These are phyloP conservation scores for Luperina nickerlii DNA, from an alignment of 2,888 invertebrate species.

Conservation along the genomic window DNA sequence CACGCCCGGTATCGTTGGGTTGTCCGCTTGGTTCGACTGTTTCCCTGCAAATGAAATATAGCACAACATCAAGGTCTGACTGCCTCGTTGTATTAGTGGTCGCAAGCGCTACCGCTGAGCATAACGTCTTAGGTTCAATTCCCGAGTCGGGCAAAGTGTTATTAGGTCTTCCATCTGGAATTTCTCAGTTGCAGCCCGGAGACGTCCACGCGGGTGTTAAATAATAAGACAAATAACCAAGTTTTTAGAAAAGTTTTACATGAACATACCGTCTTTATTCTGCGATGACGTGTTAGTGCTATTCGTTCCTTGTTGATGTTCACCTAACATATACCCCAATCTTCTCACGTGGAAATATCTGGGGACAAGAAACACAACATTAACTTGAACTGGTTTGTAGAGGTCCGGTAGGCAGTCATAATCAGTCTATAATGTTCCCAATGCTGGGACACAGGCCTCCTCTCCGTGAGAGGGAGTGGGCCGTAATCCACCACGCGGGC, in stretches of 20 bases:
- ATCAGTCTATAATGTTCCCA: too few species aligned
- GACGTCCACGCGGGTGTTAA: neutral
- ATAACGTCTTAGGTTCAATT: neutral
- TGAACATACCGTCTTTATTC: slow-evolving; percentile 81
- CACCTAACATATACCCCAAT: slow-evolving; percentile 92
- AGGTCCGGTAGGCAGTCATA: too few species aligned
- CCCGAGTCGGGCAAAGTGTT: neutral
- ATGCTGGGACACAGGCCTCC: too few species aligned
- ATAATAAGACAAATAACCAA: neutral
- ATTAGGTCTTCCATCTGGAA: neutral
- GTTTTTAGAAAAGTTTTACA: neutral
- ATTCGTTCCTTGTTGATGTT: slow-evolving; percentile 85
- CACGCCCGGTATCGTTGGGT: slow-evolving; percentile 93
- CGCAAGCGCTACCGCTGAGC: neutral
- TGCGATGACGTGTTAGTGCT: slow-evolving; percentile 85
- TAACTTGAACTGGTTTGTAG: neutral
- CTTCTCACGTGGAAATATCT: slow-evolving; percentile 96
- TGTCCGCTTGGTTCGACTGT: slow-evolving; percentile 76
- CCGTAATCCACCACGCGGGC: too few species aligned
- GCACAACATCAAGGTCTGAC: neutral
- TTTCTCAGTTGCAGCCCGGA: neutral
- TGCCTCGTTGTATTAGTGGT: neutral
- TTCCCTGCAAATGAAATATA: slow-evolving; percentile 73
- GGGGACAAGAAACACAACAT: slow-evolving; percentile 17
- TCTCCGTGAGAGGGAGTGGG: too few species aligned